These are phyloP conservation scores for Ectropis grisescens DNA, from an alignment of 1,140 invertebrate species.

Conservation along the genomic window DNA sequence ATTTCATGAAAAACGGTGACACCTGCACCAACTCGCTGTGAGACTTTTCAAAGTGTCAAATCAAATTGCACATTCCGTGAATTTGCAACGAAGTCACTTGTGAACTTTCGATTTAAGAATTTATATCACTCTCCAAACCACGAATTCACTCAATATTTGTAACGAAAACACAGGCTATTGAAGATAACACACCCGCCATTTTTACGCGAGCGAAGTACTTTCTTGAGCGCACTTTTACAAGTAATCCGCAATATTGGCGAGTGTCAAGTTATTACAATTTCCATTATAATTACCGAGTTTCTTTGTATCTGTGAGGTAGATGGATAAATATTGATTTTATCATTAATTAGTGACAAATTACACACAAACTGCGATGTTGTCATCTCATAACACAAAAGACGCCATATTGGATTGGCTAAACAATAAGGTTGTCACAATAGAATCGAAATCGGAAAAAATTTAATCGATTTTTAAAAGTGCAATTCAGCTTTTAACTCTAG, in stretches of 20 bases:
- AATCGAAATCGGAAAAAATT: no score
- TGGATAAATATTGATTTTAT: slow-evolving; percentile 40
- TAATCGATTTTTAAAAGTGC: no score
- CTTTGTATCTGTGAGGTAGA: slow-evolving; percentile 56
- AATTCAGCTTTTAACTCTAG: no score
- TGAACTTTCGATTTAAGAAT: no score
- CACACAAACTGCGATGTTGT: slow-evolving; percentile 67
- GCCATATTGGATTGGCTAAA: slow-evolving; percentile 58
- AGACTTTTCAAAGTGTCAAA: slow-evolving; percentile 54
- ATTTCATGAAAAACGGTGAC: slow-evolving; percentile 64
- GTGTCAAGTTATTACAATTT: slow-evolving; percentile 31
- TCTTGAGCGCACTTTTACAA: slow-evolving; percentile 43
- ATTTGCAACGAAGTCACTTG: background rate
- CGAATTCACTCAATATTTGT: slow-evolving; percentile 36
- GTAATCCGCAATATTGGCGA: slow-evolving; percentile 18
- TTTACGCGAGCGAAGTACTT: slow-evolving; percentile 64
- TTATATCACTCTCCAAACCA: slow-evolving; percentile 17
- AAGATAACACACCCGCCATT: slow-evolving; percentile 71
- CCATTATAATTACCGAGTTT: slow-evolving; percentile 36
- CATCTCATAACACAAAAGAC: slow-evolving; percentile 65
- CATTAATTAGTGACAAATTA: slow-evolving; percentile 56
- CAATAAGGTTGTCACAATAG: no score
- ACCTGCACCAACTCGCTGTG: slow-evolving; percentile 46
- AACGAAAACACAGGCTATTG: slow-evolving; percentile 67
- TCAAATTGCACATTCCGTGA: slow-evolving; percentile 39